These are phyloP conservation scores for Oncopeltus fasciatus DNA, from an alignment of 1,140 invertebrate genomes.

Conservation along the genomic window DNA sequence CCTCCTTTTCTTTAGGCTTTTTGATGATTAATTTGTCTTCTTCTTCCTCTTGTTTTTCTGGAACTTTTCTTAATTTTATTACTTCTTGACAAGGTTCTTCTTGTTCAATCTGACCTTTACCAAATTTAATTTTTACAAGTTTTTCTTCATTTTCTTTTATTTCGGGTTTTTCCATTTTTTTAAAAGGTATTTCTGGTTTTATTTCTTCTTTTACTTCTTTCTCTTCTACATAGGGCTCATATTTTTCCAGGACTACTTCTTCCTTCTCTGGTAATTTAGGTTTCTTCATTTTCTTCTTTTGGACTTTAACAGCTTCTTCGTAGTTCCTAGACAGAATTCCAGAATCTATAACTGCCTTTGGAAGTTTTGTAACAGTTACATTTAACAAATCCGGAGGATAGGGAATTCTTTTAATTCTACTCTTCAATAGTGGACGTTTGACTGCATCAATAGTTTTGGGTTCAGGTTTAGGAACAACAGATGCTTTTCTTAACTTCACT, in stretches of 20 bases:
- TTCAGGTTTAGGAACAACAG: constrained; percentile 34
- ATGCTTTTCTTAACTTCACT: constrained; percentile 47
- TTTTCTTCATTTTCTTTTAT: constrained; percentile 24
- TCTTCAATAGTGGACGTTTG: constrained; percentile 44
- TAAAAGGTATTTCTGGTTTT: background rate
- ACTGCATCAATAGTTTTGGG: constrained; percentile 35
- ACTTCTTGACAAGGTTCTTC: constrained; percentile 25
- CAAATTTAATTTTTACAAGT: constrained; percentile 23
- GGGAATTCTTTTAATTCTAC: constrained; percentile 39
- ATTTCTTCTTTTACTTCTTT: background rate
- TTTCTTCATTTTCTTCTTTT: constrained; percentile 40
- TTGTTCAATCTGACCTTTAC: constrained; percentile 22
- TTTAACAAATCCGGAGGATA: constrained; percentile 30
- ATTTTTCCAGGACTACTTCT: constrained; percentile 35
- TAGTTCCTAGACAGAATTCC: constrained; percentile 53
- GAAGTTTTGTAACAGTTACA: constrained; percentile 22
- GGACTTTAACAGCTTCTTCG: constrained; percentile 45
- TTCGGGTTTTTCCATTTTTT: constrained; percentile 28
- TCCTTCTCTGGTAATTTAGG: constrained; percentile 32
- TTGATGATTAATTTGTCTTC: constrained; percentile 13
- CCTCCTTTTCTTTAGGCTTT: constrained; percentile 18
- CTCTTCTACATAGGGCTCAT: constrained; percentile 30
- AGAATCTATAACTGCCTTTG: constrained; percentile 32
- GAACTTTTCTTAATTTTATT: constrained; percentile 23
- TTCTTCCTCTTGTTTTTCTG: constrained; percentile 22